These are phyloP conservation scores for Strix uralensis DNA, from an alignment of 2,113 vertebrate genomes.

Conservation along the genomic window DNA sequence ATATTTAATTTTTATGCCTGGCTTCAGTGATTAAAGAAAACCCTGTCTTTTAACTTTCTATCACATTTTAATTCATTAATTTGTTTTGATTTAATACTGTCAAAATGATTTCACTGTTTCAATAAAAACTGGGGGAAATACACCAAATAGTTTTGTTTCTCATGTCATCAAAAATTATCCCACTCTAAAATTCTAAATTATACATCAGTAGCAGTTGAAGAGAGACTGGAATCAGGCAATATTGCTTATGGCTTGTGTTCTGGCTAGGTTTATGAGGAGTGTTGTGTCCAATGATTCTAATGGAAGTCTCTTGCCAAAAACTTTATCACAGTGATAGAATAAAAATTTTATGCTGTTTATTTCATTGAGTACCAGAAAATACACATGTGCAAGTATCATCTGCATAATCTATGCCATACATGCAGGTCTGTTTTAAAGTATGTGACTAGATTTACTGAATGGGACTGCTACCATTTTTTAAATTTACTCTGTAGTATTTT, in stretches of 20 bases:
- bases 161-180: not conserved
- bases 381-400: not conserved
- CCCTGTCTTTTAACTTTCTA: not conserved
- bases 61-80: not conserved
- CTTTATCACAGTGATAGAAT: not conserved
- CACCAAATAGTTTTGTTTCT: not conserved
- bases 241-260: not conserved
- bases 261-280: not conserved
- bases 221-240: not conserved
- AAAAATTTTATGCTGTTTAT: not conserved
- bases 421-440: not conserved
- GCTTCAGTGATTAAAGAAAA: not conserved
- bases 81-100: not conserved
- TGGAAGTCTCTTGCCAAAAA: not conserved
- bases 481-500: not conserved
- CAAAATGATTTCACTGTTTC: not conserved
- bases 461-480: not conserved
- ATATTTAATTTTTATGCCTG: not conserved
- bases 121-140: not conserved
- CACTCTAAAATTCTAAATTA: not conserved
- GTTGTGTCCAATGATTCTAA: not conserved
- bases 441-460: not conserved
- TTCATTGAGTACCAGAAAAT: not conserved
- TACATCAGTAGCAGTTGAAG: not conserved
- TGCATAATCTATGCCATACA: not conserved